Base-by-base conservation (phyloP, 1,140 invertebrate genomes). In the Papilio helenus region DNA sequence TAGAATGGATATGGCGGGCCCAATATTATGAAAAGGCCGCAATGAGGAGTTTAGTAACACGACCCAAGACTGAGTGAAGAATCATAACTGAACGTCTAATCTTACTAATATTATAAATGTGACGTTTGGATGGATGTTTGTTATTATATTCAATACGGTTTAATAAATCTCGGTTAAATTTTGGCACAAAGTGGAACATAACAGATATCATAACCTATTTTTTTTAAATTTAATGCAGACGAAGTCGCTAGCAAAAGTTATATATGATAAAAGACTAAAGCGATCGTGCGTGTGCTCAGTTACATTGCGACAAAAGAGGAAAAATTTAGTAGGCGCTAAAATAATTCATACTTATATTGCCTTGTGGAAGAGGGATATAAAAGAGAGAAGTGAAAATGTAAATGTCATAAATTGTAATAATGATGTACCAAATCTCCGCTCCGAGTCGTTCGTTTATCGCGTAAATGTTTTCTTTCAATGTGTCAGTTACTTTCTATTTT, bases 1-100 rank as follows among this genome's bases (percentile, higher is more conserved):
- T 44, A 79, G 80, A 83, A 88, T 84, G 83, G 80, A 84, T 82
- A 88, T 85, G 86, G 83, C 83, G 85, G 84, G 80, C 51, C 82
- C 80, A 87, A 85, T 84, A 80, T 79, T 81, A 77, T 74, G 20
- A 16, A 78, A 78, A 77, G 79, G 80, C 44, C 74, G 77, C 79
- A 78, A 79, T 44, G 71, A 81, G 81, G 81, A 78, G 81, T 76
- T 51, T 34, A 78, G 76, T 79, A 61, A 72, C 51, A 77, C 46
- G 20, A 80, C 44, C 9, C 20, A 51, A 44, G 72, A 74, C 42
- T 16, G 44, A 46, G 42, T 44, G 42, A 44, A 44, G 34, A 39
- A 39, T 39, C 34, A 39, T 39, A 39, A 39, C 34, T 8, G 3
- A 39, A 39, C 34, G 34, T 4, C 34, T 8, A 39, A 39, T 8